phyloP scores from a whole-genome alignment of 1,140 invertebrate genomes.

The Leptoteleia sp. region DNA sequence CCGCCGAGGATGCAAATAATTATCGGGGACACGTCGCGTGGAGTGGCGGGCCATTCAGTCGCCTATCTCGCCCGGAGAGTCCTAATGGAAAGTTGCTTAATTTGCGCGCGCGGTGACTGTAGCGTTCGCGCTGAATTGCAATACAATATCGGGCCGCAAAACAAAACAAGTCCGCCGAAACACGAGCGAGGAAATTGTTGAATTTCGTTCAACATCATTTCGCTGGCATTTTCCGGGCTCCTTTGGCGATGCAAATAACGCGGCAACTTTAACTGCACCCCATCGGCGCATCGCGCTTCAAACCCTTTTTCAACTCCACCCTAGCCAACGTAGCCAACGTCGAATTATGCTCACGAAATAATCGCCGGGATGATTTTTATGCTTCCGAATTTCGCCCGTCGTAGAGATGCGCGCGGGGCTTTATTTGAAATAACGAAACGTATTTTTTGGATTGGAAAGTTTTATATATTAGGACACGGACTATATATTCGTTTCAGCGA shows the following conservation, averaged over 20 bases:
- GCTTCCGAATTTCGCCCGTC: no score
- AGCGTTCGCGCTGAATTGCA: slow-evolving; percentile 16
- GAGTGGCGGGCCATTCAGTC: slow-evolving; percentile 22
- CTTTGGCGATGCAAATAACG: slow-evolving; percentile 10
- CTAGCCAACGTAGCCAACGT: no score
- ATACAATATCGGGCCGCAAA: slow-evolving; percentile 8
- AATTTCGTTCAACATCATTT: slow-evolving; percentile 24
- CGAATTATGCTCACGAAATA: no score
- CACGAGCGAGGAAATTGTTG: slow-evolving; percentile 22
- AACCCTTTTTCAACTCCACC: no score
- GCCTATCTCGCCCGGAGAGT: slow-evolving; percentile 7
- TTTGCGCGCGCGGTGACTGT: slow-evolving; percentile 16
- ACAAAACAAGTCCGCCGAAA: slow-evolving; percentile 11
- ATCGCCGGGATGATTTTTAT: no score
- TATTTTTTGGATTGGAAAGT: slow-evolving; percentile 18
- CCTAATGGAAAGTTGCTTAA: slow-evolving; percentile 36
- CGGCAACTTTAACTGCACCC: slow-evolving; percentile 3
- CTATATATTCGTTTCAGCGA: slow-evolving; percentile 27
- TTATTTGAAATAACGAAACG: slow-evolving; percentile 18
- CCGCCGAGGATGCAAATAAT: slow-evolving; percentile 33
- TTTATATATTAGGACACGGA: slow-evolving; percentile 20
- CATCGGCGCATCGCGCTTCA: no score
- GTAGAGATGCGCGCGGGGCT: no score
- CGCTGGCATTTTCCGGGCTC: slow-evolving; percentile 1
- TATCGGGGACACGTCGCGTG: slow-evolving; percentile 10